phyloP scores from a whole-genome alignment of 1,140 invertebrate species.

The Bombus confusus region DNA sequence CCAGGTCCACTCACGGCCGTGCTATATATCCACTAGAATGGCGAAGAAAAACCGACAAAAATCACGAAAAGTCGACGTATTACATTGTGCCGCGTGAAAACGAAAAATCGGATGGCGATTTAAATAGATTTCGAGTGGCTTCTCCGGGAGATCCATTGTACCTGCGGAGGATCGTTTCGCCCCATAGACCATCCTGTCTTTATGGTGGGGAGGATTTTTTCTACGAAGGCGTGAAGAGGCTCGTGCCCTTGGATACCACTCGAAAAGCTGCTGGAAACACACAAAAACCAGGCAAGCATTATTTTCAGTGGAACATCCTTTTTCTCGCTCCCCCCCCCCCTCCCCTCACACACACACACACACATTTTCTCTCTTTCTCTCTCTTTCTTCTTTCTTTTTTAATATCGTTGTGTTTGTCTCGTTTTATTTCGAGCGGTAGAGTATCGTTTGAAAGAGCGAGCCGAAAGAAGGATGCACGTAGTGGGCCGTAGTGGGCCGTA shows the following conservation, averaged over 20 bases:
- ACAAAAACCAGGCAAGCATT: constrained; percentile 60
- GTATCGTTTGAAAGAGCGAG: constrained; percentile 18
- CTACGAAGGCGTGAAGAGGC: constrained; percentile 76
- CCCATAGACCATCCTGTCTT: neutral
- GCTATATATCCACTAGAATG: neutral
- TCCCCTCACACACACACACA: too few species aligned
- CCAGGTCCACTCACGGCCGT: neutral
- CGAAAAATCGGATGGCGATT: constrained; percentile 75
- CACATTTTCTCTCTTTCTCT: neutral
- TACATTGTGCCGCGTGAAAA: constrained; percentile 60
- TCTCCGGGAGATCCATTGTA: constrained; percentile 41
- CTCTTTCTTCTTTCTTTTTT: neutral
- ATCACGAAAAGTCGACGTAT: neutral
- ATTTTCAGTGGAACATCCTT: constrained; percentile 55
- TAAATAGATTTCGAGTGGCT: constrained; percentile 77
- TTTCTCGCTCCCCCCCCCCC: neutral
- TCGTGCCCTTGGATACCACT: constrained; percentile 71
- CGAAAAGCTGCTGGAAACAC: constrained; percentile 55
- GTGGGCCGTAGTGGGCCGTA: constrained; percentile 22
- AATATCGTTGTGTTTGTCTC: neutral
- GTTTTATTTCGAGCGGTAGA: neutral
- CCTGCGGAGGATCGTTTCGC: constrained; percentile 59
- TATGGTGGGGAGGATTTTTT: constrained; percentile 57
- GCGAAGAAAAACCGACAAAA: neutral
- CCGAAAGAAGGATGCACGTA: constrained; percentile 45